Base-by-base conservation (phyloP, 1,140 invertebrate species). In the Bombus confusus region DNA sequence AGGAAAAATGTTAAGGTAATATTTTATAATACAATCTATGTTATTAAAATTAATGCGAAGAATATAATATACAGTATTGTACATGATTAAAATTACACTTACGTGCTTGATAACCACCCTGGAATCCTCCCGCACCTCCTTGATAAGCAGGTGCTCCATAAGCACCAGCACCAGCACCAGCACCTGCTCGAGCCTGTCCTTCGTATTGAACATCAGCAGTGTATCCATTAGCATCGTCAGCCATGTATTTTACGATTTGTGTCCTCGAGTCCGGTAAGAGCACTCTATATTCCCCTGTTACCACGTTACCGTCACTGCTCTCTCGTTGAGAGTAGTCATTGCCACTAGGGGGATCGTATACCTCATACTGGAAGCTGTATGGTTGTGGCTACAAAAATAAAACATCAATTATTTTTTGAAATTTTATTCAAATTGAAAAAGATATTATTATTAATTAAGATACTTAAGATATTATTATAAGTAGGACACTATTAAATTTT, bases 171-270 rank as follows among this genome's bases (percentile, higher is more conserved):
- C 59, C 90, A 18, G 22, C 71, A 13, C 64, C 88, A 43, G 80
- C 83, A 12, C 86, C 88, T 22, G 86, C 84, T 80, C 93, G 86
- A 0, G 96, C 96, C 89, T 97, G 96, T 28, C 97, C 97, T 91
- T 97, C 97, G 90, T 98, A 98, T 87, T 96, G 96, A 68, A 98
- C 97, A 88, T 98, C 97, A 66, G 97, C 97, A 90, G 97, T 97
- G 95, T 97, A 98, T 64, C 97, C 97, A 62, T 96, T 97, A 86
- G 96, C 96, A 95, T 97, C 97, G 90, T 98, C 97, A 3, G 97
- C 97, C 87, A 96, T 97, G 93, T 98, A 98, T 15, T 96, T 97
- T n/a, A 98, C 97, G 86, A 96, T 95, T 93, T 96, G 96, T 66
- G 96, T 96, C 71, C 97, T 95, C 62, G 97, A 97, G 91, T 97